Evolutionary conservation across 2,888 invertebrate species (phyloP).

Genomic region (Cenopis cana): DNA sequence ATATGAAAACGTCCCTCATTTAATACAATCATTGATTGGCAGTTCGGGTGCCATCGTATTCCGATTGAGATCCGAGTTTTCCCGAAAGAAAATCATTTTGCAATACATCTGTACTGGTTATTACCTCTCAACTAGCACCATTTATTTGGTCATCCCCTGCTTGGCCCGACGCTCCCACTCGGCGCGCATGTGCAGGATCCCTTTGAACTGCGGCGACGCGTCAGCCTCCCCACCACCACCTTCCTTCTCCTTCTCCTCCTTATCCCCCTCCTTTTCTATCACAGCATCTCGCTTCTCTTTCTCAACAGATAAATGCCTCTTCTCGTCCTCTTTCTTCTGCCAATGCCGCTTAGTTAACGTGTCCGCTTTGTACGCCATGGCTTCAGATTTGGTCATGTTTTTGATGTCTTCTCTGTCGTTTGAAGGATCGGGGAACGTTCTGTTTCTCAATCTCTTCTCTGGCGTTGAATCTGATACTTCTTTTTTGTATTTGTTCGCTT

Average conservation of each 20-base stretch:
- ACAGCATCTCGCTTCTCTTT: constrained; percentile 75
- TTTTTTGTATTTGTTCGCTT: constrained; percentile 80
- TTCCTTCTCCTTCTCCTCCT: constrained; percentile 66
- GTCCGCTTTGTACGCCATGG: constrained; percentile 75
- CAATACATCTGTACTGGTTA: too few relatives aligned
- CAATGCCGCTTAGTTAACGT: constrained; percentile 76
- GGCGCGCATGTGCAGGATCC: constrained; percentile 90
- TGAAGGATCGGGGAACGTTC: constrained; percentile 80
- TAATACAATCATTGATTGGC: too few relatives aligned
- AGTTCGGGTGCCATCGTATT: too few relatives aligned
- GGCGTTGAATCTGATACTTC: constrained; percentile 82
- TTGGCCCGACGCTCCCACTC: constrained; percentile 92
- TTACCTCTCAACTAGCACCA: constrained; percentile 75
- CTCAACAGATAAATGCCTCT: constrained; percentile 65
- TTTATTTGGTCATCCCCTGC: constrained; percentile 87
- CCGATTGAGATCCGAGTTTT: too few relatives aligned
- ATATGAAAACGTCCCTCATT: too few relatives aligned
- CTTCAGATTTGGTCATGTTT: constrained; percentile 73
- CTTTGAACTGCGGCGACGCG: constrained; percentile 86
- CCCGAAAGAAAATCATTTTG: too few relatives aligned
- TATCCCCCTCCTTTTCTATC: constrained; percentile 73
- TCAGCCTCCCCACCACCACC: constrained; percentile 68
- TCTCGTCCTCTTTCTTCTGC: constrained; percentile 74
- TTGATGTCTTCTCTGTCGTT: constrained; percentile 80
- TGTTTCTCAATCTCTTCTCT: constrained; percentile 77